These are phyloP conservation scores for Gulo gulo DNA, from an alignment of 2,113 vertebrate species.

Conservation along the genomic window DNA sequence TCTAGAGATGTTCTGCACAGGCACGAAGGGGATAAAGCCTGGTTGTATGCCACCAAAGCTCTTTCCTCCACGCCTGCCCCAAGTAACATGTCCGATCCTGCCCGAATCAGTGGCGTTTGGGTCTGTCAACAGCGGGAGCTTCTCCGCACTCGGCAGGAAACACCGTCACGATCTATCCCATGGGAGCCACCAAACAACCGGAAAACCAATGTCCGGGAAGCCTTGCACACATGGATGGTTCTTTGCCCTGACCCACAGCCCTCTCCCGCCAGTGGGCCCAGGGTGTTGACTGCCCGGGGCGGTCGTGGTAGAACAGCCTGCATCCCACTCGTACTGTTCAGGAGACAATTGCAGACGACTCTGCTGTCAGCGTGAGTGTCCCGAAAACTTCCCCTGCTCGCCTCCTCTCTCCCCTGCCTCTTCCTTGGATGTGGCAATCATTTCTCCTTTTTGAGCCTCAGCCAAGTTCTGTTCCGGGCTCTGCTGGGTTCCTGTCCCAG, in stretches of 20 bases:
- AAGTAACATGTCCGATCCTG: fast-evolving
- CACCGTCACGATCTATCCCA: background rate
- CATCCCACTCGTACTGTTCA: background rate
- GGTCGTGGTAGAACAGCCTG: too few relatives aligned
- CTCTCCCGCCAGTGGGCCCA: fast-evolving
- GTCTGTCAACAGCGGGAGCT: background rate
- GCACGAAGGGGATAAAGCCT: too few relatives aligned
- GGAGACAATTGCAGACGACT: background rate
- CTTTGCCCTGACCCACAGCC: too few relatives aligned
- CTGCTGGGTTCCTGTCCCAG: background rate
- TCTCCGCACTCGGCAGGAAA: background rate
- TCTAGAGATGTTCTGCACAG: background rate
- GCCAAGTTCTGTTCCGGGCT: background rate
- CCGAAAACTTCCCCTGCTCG: background rate
- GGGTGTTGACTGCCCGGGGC: background rate
- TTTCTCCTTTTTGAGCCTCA: background rate
- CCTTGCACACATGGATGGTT: fast-evolving
- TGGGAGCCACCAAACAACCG: background rate
- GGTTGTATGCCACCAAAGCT: fast-evolving
- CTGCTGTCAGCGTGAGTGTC: background rate
- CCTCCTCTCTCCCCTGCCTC: too few relatives aligned
- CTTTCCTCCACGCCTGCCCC: fast-evolving
- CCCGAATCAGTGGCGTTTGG: fast-evolving
- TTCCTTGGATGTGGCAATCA: background rate
- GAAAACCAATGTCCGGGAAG: background rate